Evolutionary conservation across 2,113 vertebrate species (phyloP), one percentile per base, ranked within the genome.

Genomic region (Tragelaphus strepsiceros): DNA sequence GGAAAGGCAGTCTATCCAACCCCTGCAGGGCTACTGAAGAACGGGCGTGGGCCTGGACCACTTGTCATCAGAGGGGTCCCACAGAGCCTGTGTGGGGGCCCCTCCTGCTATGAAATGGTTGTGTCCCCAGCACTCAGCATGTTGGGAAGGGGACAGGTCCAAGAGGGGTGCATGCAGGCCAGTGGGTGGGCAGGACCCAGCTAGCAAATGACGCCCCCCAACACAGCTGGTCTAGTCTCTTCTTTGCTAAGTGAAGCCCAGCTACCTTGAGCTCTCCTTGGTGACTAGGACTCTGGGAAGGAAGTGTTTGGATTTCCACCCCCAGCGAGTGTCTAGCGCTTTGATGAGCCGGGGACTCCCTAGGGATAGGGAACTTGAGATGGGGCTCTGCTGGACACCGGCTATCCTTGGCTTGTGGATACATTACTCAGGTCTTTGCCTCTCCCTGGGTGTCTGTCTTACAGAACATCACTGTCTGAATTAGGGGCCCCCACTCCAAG

Each of bases 181-280:
- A 24, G 32, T 7, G 21, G 12, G 12, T 0, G 1, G 82, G 82
- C 7, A 39, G 22, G 84, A 9, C 51, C 53, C 13, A 3, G 59
- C 19, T 0, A 16, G 19, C 12, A 1, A 17, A 84, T 21, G 2
- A 54, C 4, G 3, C 35, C 35, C 59, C 26, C 11, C 61, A 32
- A 4, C 61, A 88, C 4, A 4, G 32, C 46, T 6, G n/a, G 39
- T 51, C 35, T 16, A 28, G 26, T 56, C 13, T 58, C 74, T 11
- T 32, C 35, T 74, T 39, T 17, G n/a, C 17, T 0, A 61, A 92
- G n/a, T 16, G 2, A 24, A 24, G 46, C 28, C 5, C 13, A 13
- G n/a, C 46, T 14, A 24, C 59, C 11, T 53, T 8, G 11, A 4
- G 10, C 32, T 62, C 49, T 51, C 56, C 78, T 39, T 15, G 46